Evolutionary conservation across 2,113 vertebrate species (phyloP).

Genomic region (Forbesichthys papilliferus): DNA sequence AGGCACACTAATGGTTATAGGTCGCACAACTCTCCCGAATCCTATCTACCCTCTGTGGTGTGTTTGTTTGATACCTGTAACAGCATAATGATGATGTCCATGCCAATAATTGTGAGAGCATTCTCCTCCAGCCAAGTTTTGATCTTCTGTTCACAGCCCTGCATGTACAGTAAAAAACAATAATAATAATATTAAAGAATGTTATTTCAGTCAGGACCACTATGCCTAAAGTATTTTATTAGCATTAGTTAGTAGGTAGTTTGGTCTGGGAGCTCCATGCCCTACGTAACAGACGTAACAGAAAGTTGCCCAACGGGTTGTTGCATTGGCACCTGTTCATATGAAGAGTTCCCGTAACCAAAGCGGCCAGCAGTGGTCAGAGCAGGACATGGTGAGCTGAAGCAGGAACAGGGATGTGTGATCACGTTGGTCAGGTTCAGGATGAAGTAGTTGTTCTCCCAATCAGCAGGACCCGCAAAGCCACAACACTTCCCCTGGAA

Average conservation of each 20-base stretch:
- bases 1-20: neutral
- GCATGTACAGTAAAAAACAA: neutral
- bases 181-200: neutral
- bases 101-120: slow-evolving; percentile 43
- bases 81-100: slow-evolving; percentile 54
- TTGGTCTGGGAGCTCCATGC: no score
- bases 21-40: neutral
- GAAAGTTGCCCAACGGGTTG: no score
- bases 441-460: slow-evolving; percentile 61
- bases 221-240: no score
- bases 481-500: slow-evolving; percentile 69
- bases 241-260: no score
- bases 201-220: neutral
- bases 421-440: neutral
- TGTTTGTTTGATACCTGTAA: slow-evolving; percentile 56
- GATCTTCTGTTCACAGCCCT: slow-evolving; percentile 61
- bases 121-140: slow-evolving; percentile 61
- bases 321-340: slow-evolving; percentile 39
- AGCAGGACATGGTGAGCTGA: slow-evolving; percentile 41
- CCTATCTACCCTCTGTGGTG: neutral
- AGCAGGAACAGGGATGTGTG: slow-evolving; percentile 71
- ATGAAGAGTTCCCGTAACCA: slow-evolving; percentile 28
- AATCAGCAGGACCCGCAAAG: slow-evolving; percentile 41
- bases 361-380: neutral
- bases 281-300: no score